Conservation (phyloP, 2,113 vertebrate genomes). For the Coptodon rendalli region DNA sequence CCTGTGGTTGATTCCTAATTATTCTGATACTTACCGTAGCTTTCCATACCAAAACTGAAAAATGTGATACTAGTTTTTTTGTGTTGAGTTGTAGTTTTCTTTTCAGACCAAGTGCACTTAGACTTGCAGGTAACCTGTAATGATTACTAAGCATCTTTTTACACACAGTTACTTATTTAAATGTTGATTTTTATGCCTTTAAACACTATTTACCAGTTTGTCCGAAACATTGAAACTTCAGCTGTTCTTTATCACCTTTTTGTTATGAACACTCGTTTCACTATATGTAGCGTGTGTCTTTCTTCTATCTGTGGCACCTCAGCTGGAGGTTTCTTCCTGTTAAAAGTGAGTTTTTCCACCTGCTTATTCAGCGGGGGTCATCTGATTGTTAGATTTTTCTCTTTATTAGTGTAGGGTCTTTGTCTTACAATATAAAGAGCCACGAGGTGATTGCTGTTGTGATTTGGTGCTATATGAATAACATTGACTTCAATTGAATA, state of each 20-base stretch:
- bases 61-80: not conserved
- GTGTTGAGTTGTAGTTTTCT: not conserved
- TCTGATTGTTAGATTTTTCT: not conserved
- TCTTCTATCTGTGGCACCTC: not conserved
- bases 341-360: not conserved
- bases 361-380: not conserved
- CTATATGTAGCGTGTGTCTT: not conserved
- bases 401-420: not conserved
- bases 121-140: not conserved
- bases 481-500: not conserved
- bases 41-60: not conserved
- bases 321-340: not conserved
- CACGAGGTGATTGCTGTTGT: not conserved
- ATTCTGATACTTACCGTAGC: not conserved
- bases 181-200: not conserved
- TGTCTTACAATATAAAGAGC: not conserved
- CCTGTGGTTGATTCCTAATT: not conserved
- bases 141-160: not conserved
- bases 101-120: not conserved
- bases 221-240: not conserved
- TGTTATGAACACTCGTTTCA: not conserved
- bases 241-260: not conserved
- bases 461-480: not conserved
- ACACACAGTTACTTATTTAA: not conserved
- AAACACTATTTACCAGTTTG: not conserved